Percentiles rank a stretch among this genome's conserved stretches.
phyloP scores from a whole-genome alignment of 2,113 vertebrate species.

The Triplophysa tibetana region DNA sequence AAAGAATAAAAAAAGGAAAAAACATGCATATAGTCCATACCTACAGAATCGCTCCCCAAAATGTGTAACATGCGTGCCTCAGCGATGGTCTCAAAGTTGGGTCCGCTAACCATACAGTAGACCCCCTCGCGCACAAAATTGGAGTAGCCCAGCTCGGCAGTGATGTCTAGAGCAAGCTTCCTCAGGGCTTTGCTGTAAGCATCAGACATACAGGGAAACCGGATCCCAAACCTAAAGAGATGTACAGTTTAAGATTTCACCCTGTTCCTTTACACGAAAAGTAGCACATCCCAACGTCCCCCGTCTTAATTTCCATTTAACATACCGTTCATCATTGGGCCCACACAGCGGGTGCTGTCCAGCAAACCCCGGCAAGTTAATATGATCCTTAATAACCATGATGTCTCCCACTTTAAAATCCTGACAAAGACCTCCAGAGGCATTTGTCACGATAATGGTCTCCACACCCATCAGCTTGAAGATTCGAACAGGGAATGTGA shows the following conservation, averaged over 20 bases:
- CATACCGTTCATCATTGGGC: constrained; percentile 70
- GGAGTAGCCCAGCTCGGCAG: constrained; percentile 63
- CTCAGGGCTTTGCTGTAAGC: constrained; percentile 72
- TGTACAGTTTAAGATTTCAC: not conserved
- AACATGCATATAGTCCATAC: constrained; percentile 59
- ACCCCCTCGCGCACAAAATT: constrained; percentile 69
- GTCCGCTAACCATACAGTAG: constrained; percentile 78
- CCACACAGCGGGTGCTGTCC: constrained; percentile 70
- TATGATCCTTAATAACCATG: constrained; percentile 74
- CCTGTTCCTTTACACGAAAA: not conserved
- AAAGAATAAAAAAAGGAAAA: not conserved
- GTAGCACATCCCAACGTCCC: not conserved
- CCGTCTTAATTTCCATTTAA: not conserved
- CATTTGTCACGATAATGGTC: constrained; percentile 69
- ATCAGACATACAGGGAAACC: constrained; percentile 76
- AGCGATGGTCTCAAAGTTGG: constrained; percentile 76
- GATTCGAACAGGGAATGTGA: constrained; percentile 70
- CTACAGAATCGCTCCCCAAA: constrained; percentile 75
- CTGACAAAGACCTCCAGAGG: constrained; percentile 70
- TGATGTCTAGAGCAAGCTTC: constrained; percentile 61
- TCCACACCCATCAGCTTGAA: constrained; percentile 73
- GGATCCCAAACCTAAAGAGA: constrained; percentile 68
- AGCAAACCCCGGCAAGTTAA: constrained; percentile 72
- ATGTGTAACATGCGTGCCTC: constrained; percentile 73
- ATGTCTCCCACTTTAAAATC: constrained; percentile 75